These are phyloP conservation scores for Catharus bicknelli DNA, from an alignment of 2,113 vertebrate species.

Conservation along the genomic window DNA sequence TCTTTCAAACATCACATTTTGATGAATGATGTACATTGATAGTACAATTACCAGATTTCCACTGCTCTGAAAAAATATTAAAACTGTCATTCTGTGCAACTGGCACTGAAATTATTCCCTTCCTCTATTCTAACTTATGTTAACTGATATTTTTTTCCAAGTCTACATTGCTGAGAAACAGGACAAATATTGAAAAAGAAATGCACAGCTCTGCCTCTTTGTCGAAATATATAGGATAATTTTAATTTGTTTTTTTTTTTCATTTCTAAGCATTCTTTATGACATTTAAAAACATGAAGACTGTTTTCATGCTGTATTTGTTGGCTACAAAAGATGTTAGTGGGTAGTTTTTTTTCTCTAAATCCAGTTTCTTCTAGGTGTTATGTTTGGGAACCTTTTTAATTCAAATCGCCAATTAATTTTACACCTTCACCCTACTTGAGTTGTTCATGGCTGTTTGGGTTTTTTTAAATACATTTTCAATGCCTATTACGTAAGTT, in stretches of 20 bases:
- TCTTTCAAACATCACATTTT: background rate
- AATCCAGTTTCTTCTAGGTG: background rate
- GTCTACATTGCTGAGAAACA: constrained; percentile 53
- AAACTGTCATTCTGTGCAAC: constrained; percentile 17
- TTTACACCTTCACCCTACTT: background rate
- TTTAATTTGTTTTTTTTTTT: background rate
- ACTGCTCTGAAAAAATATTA: constrained; percentile 5
- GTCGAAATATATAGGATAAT: background rate
- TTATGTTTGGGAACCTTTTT: background rate
- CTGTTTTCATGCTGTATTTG: background rate
- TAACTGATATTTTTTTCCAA: constrained; percentile 38
- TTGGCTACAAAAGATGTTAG: background rate
- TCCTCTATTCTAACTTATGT: background rate
- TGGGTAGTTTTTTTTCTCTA: background rate
- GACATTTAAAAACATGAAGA: background rate
- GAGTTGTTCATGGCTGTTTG: background rate
- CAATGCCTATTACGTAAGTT: background rate
- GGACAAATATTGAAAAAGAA: constrained; percentile 45
- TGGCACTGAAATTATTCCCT: constrained; percentile 26
- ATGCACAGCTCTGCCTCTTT: background rate
- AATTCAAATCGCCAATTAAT: background rate
- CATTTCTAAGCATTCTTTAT: background rate
- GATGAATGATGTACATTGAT: background rate
- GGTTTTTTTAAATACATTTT: background rate
- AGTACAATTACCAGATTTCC: constrained; percentile 33